A percentile compares a stretch with the other conserved stretches of the same genome.
These are phyloP conservation scores for Bombus breviceps DNA, from an alignment of 1,140 invertebrate genomes.

Conservation along the genomic window DNA sequence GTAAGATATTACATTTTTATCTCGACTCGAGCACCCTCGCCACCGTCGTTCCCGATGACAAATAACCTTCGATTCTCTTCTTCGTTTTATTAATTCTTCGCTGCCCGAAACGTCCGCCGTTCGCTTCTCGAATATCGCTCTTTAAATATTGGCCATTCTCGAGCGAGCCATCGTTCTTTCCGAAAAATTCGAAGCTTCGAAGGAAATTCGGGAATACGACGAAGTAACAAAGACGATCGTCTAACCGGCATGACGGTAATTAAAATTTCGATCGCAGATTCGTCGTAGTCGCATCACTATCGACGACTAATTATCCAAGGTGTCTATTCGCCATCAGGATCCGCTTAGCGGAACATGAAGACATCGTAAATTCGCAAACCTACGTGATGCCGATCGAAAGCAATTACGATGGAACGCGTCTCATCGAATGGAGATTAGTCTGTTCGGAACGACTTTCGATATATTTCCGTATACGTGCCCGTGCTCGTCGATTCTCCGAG, in stretches of 20 bases:
- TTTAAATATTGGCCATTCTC: background rate
- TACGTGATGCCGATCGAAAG: constrained; percentile 61
- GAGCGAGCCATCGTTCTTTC: background rate
- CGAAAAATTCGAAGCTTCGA: background rate
- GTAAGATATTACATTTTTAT: constrained; percentile 64
- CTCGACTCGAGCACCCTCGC: constrained; percentile 31
- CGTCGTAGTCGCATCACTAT: background rate
- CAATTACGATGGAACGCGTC: constrained; percentile 61
- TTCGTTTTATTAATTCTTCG: constrained; percentile 43
- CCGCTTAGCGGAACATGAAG: constrained; percentile 53
- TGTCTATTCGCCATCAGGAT: constrained; percentile 2
- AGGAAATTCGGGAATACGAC: too few species aligned
- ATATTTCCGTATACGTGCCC: constrained; percentile 44
- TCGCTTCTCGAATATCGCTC: background rate
- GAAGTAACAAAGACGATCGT: too few species aligned
- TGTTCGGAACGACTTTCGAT: constrained; percentile 62
- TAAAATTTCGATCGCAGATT: constrained; percentile 13
- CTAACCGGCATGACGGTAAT: background rate
- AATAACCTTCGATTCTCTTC: constrained; percentile 44
- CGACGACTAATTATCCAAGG: constrained; percentile 21
- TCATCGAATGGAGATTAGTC: constrained; percentile 65
- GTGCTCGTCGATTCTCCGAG: background rate
- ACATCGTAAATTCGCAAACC: constrained; percentile 57
- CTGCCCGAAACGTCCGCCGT: background rate
- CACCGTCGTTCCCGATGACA: constrained; percentile 26